A percentile compares a stretch with the other conserved stretches of the same genome.
Conservation (phyloP, 2,888 invertebrate species). For the Andrena minutula region DNA sequence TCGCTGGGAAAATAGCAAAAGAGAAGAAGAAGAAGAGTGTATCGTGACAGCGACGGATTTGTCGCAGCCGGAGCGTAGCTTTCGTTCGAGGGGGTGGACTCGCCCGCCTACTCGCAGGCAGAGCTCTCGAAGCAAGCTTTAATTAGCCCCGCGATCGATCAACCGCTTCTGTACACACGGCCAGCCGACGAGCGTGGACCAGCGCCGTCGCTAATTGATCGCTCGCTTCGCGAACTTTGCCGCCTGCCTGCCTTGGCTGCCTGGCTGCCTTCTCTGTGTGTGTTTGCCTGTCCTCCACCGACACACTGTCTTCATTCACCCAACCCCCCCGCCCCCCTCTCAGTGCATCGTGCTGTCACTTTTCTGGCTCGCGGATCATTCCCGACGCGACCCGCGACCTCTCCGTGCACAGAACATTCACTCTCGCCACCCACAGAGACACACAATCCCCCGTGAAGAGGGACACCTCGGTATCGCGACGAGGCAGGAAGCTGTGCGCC, state of each 20-base stretch:
- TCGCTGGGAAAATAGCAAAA: too few species aligned
- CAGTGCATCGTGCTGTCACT: slow-evolving; percentile 62
- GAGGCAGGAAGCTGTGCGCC: slow-evolving; percentile 11
- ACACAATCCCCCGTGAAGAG: slow-evolving; percentile 12
- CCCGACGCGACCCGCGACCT: slow-evolving; percentile 25
- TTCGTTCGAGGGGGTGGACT: not conserved
- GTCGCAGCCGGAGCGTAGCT: not conserved
- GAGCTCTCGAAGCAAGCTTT: slow-evolving; percentile 36
- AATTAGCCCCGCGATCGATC: not conserved
- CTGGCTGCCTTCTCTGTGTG: slow-evolving; percentile 62
- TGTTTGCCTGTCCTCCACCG: slow-evolving; percentile 64
- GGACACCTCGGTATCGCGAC: slow-evolving; percentile 5
- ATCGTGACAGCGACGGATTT: too few species aligned
- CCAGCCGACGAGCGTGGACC: not conserved
- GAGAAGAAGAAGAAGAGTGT: too few species aligned
- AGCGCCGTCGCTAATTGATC: not conserved
- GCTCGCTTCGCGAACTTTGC: slow-evolving; percentile 48
- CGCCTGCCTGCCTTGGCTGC: slow-evolving; percentile 66
- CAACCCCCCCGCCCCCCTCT: not conserved
- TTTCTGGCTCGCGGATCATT: slow-evolving; percentile 30
- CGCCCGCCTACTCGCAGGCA: slow-evolving; percentile 24
- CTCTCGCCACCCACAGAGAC: slow-evolving; percentile 43
- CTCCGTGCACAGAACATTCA: slow-evolving; percentile 56
- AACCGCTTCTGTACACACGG: too few species aligned
- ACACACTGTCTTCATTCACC: slow-evolving; percentile 46